Conservation (phyloP, 2,888 invertebrate genomes). For the Acleris emargana region DNA sequence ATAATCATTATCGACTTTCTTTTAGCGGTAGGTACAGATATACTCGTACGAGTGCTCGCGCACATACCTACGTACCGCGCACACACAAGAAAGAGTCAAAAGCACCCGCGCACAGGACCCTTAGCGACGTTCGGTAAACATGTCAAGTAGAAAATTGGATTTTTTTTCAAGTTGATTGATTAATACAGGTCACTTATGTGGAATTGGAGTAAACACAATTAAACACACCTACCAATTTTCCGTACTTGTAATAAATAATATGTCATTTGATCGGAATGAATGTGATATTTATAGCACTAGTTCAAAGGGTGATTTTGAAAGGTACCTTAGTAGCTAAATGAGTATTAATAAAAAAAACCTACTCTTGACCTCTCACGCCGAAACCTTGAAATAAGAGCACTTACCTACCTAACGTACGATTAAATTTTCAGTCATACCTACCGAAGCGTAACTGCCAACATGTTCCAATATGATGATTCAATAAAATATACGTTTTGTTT, state of each 20-base stretch:
- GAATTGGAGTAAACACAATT: constrained; percentile 35
- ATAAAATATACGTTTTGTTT: constrained; percentile 33
- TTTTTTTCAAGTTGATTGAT: constrained; percentile 36
- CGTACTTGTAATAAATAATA: too few species aligned
- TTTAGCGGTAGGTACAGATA: constrained; percentile 4
- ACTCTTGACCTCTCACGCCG: too few species aligned
- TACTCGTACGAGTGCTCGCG: background rate
- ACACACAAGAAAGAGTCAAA: constrained; percentile 3
- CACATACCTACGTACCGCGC: background rate
- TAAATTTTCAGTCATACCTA: too few species aligned
- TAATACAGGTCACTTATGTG: constrained; percentile 35
- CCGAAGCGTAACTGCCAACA: background rate
- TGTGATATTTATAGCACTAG: background rate
- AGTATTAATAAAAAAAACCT: too few species aligned
- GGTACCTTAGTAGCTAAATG: background rate
- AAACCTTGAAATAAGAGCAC: too few species aligned
- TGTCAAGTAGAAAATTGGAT: constrained; percentile 36
- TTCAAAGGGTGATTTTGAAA: background rate
- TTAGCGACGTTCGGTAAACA: constrained; percentile 32
- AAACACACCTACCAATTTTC: constrained; percentile 17
- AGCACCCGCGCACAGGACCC: constrained; percentile 17
- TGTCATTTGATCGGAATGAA: background rate
- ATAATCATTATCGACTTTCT: constrained; percentile 35
- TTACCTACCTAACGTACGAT: too few species aligned
- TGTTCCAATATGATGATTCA: constrained; percentile 31